These are phyloP conservation scores for Aplochiton taeniatus DNA, from an alignment of 2,797 vertebrate species.

Conservation along the genomic window DNA sequence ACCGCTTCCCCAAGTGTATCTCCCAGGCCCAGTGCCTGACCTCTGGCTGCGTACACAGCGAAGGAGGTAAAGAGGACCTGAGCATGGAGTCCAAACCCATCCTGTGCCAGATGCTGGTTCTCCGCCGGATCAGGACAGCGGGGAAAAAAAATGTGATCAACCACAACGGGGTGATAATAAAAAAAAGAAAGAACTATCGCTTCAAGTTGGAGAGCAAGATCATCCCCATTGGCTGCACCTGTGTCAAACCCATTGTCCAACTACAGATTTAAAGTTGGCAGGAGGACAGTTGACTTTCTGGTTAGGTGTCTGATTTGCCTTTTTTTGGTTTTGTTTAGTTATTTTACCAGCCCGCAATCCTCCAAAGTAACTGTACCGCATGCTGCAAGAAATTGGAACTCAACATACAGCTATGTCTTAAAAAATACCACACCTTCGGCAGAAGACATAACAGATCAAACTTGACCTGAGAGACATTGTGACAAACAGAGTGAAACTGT, in stretches of 20 bases:
- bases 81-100: conserved; percentile 67
- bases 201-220: conserved; percentile 56
- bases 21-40: conserved; percentile 64
- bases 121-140: conserved; percentile 49
- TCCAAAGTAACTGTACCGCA: no score
- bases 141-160: background rate
- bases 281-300: no score
- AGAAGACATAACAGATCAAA: no score
- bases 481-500: conserved; percentile 1
- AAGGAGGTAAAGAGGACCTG: conserved; percentile 45
- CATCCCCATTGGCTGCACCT: conserved; percentile 77
- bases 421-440: no score
- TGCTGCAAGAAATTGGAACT: no score
- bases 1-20: conserved; percentile 60
- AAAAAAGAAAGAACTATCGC: conserved; percentile 24
- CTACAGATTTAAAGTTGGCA: conserved; percentile 24
- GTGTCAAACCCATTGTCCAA: conserved; percentile 57
- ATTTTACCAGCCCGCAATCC: no score
- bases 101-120: conserved; percentile 62
- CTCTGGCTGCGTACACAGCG: conserved; percentile 53
- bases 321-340: no score
- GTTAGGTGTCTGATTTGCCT: no score
- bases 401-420: no score
- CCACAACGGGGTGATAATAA: background rate
- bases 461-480: conserved; percentile 14